A percentile compares a stretch with the other conserved stretches of the same genome.
Conservation (phyloP, 2,113 vertebrate species). For the Pholis gunnellus region DNA sequence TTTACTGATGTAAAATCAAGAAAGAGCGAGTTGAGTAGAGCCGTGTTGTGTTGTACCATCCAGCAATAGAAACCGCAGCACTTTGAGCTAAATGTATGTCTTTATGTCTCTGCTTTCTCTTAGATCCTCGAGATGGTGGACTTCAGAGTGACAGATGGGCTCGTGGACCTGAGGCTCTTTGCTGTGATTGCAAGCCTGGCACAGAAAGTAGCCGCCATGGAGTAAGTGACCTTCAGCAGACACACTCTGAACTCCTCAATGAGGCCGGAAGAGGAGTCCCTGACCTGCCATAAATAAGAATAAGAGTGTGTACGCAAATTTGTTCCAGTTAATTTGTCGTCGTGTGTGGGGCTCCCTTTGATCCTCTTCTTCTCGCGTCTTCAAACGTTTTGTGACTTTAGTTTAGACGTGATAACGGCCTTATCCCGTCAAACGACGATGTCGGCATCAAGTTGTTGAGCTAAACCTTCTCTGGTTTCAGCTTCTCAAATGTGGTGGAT, state of each 20-base stretch:
- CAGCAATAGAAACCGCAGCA: no score
- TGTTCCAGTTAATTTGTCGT: constrained; percentile 46
- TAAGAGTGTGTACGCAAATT: constrained; percentile 59
- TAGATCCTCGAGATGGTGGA: constrained; percentile 95
- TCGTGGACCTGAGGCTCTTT: constrained; percentile 93
- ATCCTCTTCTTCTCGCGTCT: constrained; percentile 6
- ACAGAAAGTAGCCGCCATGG: constrained; percentile 91
- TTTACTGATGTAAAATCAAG: no score
- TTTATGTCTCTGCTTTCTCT: background rate
- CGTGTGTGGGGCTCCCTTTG: constrained; percentile 60
- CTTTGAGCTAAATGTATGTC: no score
- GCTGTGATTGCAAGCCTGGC: constrained; percentile 92
- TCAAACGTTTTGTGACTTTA: constrained; percentile 29
- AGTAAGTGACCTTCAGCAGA: constrained; percentile 86
- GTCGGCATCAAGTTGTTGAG: no score
- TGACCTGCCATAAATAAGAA: constrained; percentile 74
- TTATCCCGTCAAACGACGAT: no score
- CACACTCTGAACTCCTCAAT: constrained; percentile 85
- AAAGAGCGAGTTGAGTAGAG: no score
- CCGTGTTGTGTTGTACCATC: no score
- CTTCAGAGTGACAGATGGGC: constrained; percentile 95
- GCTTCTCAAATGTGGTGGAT: background rate
- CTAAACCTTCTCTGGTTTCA: background rate
- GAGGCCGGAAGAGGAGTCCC: constrained; percentile 79
- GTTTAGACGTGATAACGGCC: no score